Evolutionary conservation across 1,140 invertebrate genomes (phyloP), one percentile per base, ranked within the genome.

Genomic region (Drepana arcuata): DNA sequence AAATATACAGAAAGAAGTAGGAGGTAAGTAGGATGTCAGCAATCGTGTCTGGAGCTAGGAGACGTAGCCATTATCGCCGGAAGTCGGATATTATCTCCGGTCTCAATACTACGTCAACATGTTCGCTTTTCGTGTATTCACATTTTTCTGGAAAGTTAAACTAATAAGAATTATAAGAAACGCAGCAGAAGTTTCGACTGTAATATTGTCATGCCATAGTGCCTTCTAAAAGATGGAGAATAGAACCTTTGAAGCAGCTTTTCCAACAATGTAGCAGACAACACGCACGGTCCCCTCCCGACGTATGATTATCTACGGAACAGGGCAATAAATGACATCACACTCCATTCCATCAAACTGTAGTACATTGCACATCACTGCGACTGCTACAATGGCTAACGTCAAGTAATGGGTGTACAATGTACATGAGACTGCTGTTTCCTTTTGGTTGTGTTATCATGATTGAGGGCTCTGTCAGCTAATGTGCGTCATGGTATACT

Each of bases 191-290:
- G 63, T 73, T 78, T 78, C 65, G 72, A 77, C 72, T 75, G 74
- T 73, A 77, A 78, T 48, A 48, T 60, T 78, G 60, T 78, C 78
- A 82, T 82, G 78, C 78, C 78, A 82, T 75, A 68, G 78, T 80
- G 78, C 75, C 75, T 51, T 80, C 75, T 82, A 82, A 77, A 71
- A 79, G 70, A 82, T 78, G 68, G 65, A 68, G 70, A 79, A 73
- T 68, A 75, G 62, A 80, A 83, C 79, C 79, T 83, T 83, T 78
- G 63, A 80, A 80, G 75, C 79, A 83, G 79, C 75, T 69, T 73
- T 83, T 83, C 79, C 79, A 83, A 83, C 79, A 83, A 80, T 78
- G 79, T 48, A 83, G 75, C 67, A 78, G 78, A 69, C 78, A 82
- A 82, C 79, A 80, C 72, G 79, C 73, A 68, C 68, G 75, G 62